phyloP scores from a whole-genome alignment of 2,113 vertebrate species.

The Ophthalmolycus amberensis region DNA sequence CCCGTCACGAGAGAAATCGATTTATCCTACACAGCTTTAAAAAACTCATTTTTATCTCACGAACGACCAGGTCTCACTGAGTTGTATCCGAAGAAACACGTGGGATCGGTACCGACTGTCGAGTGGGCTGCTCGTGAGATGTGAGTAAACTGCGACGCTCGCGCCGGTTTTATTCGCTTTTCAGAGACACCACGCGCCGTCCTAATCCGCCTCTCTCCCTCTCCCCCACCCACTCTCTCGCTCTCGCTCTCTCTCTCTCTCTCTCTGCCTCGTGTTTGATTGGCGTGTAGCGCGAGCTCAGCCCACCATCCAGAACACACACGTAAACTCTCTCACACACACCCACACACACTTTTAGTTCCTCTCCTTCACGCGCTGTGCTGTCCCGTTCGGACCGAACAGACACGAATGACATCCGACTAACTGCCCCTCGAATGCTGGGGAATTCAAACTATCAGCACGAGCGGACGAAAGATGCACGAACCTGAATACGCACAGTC shows the following conservation, averaged over 20 bases:
- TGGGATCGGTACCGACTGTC: slow-evolving; percentile 3
- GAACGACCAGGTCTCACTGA: background rate
- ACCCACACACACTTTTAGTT: slow-evolving; percentile 30
- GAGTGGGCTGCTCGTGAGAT: slow-evolving; percentile 57
- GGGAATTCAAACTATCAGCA: slow-evolving; percentile 55
- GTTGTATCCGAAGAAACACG: slow-evolving; percentile 43
- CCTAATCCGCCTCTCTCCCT: slow-evolving; percentile 51
- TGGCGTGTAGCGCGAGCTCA: slow-evolving; percentile 77
- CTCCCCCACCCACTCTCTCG: slow-evolving; percentile 32
- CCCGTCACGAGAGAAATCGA: slow-evolving; percentile 34
- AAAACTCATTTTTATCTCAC: slow-evolving; percentile 39
- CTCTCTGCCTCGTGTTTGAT: slow-evolving; percentile 71
- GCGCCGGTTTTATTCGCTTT: slow-evolving; percentile 76
- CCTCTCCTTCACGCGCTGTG: slow-evolving; percentile 10
- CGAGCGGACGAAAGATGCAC: background rate
- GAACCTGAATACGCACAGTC: background rate
- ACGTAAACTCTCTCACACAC: background rate
- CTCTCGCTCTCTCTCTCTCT: slow-evolving; percentile 11
- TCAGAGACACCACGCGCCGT: slow-evolving; percentile 69
- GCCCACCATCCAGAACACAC: slow-evolving; percentile 55
- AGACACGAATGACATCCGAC: slow-evolving; percentile 52
- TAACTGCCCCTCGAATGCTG: slow-evolving; percentile 47
- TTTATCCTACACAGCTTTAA: slow-evolving; percentile 20
- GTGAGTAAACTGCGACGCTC: slow-evolving; percentile 77
- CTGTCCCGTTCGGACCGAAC: slow-evolving; percentile 11